Percentiles rank a stretch among this genome's conserved stretches.
These are phyloP conservation scores for Centruroides vittatus DNA, from an alignment of 1,140 invertebrate species.

Conservation along the genomic window DNA sequence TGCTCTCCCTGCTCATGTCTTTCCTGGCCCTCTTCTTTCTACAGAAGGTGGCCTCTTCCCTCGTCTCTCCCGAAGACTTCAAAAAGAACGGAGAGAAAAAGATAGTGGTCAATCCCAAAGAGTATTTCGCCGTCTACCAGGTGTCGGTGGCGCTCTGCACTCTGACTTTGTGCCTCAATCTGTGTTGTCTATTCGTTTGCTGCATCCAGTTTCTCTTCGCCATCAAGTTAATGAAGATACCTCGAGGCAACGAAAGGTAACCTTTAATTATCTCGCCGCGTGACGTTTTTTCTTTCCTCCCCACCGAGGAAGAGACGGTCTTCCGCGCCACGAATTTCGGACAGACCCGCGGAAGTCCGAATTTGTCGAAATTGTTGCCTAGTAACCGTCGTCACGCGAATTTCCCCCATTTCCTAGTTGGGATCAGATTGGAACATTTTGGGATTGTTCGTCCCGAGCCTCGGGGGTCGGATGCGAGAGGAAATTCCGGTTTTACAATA, in stretches of 20 bases:
- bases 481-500: too few species aligned
- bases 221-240: constrained; percentile 70
- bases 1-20: constrained; percentile 65
- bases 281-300: background rate
- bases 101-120: constrained; percentile 47
- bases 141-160: constrained; percentile 75
- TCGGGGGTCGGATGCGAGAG: too few species aligned
- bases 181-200: constrained; percentile 81
- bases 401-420: too few species aligned
- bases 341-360: too few species aligned
- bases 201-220: constrained; percentile 86
- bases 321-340: too few species aligned
- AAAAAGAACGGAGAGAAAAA: background rate
- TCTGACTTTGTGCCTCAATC: constrained; percentile 66
- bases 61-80: background rate
- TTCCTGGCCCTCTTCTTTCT: constrained; percentile 69
- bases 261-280: constrained; percentile 2
- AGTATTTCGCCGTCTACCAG: constrained; percentile 75
- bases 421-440: too few species aligned
- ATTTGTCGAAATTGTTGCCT: too few species aligned
- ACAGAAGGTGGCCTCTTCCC: constrained; percentile 47
- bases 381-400: too few species aligned
- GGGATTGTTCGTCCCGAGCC: too few species aligned
- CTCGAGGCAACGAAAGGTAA: constrained; percentile 41
- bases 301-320: too few species aligned